Evolutionary conservation across 2,797 vertebrate genomes (phyloP).

Genomic region (Philypnodon macrostomus): DNA sequence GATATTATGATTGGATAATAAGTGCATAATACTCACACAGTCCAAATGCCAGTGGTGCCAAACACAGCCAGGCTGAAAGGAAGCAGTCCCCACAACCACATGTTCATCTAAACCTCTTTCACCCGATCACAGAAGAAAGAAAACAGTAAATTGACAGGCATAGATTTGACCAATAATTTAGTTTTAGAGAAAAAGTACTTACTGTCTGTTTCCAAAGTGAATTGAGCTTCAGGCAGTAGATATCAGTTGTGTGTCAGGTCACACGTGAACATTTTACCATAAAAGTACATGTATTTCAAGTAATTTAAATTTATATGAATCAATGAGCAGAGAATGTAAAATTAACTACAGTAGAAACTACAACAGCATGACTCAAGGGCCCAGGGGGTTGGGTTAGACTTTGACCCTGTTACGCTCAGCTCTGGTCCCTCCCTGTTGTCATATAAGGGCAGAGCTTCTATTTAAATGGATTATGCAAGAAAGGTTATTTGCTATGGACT

Average conservation of each 20-base stretch:
- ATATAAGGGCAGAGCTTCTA: too few species aligned
- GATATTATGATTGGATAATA: not conserved
- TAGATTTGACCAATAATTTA: too few species aligned
- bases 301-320: not conserved
- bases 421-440: not conserved
- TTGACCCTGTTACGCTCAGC: slow-evolving; percentile 21
- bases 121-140: not conserved
- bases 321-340: not conserved
- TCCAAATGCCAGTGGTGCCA: slow-evolving; percentile 66
- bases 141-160: too few species aligned
- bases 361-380: slow-evolving; percentile 4
- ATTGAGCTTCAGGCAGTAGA: slow-evolving; percentile 5
- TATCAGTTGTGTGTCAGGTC: not conserved
- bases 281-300: not conserved
- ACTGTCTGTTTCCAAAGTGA: not conserved
- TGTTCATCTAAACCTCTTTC: slow-evolving; percentile 24
- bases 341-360: not conserved
- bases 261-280: too few species aligned
- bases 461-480: too few species aligned
- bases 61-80: slow-evolving; percentile 61
- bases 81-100: slow-evolving; percentile 75
- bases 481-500: too few species aligned
- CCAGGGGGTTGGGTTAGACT: slow-evolving; percentile 12
- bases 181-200: not conserved
- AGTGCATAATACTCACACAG: slow-evolving; percentile 66